Conservation (phyloP, 2,113 vertebrate species). For the Rhinogobius similis region DNA sequence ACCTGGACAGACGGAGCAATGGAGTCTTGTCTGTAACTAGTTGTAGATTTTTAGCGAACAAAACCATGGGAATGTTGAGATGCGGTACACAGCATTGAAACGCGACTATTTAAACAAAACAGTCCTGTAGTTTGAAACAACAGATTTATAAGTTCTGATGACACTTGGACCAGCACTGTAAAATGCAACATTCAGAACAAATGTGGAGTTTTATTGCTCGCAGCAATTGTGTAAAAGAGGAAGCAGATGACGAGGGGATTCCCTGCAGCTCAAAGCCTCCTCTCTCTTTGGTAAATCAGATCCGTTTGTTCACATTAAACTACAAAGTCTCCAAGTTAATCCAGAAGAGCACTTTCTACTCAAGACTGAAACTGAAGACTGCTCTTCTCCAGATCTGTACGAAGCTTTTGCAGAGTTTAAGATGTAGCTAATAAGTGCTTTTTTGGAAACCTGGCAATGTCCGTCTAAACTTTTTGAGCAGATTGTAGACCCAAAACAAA, state of each 20-base stretch:
- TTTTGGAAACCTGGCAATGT: neutral
- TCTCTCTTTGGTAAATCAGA: conserved; percentile 6
- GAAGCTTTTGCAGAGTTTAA: neutral
- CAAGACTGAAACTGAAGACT: neutral
- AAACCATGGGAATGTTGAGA: neutral
- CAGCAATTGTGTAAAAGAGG: neutral
- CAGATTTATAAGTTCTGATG: neutral
- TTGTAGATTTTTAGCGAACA: neutral
- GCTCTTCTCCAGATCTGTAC: neutral
- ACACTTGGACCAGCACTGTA: neutral
- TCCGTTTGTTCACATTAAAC: conserved; percentile 5
- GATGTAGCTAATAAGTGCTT: neutral
- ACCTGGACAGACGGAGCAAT: too few relatives aligned
- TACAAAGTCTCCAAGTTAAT: conserved; percentile 1
- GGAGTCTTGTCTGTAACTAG: too few relatives aligned
- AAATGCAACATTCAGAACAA: conserved; percentile 3
- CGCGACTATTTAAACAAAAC: neutral
- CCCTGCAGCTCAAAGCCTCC: neutral
- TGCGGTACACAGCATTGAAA: neutral
- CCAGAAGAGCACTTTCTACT: conserved; percentile 3
- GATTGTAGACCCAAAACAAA: too few relatives aligned
- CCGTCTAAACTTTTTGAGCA: neutral
- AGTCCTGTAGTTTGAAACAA: neutral
- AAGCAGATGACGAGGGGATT: conserved; percentile 8
- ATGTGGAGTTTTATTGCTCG: conserved; percentile 7